Conservation (phyloP, 2,797 vertebrate species). For the Rhyacichthys aspro region DNA sequence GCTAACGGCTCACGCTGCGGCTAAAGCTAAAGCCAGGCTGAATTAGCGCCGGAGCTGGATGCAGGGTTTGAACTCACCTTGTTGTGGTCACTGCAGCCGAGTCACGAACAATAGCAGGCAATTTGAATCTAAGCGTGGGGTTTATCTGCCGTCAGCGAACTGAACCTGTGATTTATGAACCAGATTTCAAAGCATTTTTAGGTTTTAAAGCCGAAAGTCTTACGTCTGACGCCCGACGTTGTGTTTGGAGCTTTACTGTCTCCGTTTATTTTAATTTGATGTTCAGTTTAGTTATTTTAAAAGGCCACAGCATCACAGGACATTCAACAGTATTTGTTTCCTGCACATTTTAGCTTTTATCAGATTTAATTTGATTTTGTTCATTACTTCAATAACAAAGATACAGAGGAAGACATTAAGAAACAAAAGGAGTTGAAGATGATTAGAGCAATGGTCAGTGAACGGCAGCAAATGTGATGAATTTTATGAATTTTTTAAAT, state of each 20-base stretch:
- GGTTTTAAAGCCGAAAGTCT: not conserved
- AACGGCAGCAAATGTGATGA: no score
- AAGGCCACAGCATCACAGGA: no score
- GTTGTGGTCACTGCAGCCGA: slow-evolving; percentile 38
- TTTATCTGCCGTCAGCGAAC: slow-evolving; percentile 44
- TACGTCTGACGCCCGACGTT: not conserved
- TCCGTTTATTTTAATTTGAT: no score
- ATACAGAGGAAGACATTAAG: no score
- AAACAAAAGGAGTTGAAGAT: no score
- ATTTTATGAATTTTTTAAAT: no score
- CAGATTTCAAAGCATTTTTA: not conserved
- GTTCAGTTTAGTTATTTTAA: no score
- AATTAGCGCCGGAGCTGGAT: slow-evolving; percentile 37
- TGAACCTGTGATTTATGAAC: slow-evolving; percentile 38
- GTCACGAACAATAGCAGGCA: slow-evolving; percentile 36
- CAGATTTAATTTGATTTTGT: no score
- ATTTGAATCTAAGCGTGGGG: slow-evolving; percentile 44
- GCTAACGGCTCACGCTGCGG: slow-evolving; percentile 48
- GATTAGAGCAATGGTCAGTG: no score
- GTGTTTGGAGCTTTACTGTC: not conserved
- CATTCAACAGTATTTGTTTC: no score
- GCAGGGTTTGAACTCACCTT: slow-evolving; percentile 44
- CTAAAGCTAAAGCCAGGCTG: slow-evolving; percentile 53
- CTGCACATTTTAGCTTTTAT: no score
- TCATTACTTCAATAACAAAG: no score